Evolutionary conservation across 2,113 vertebrate genomes (phyloP).

Genomic region (Dryoscopus gambensis): DNA sequence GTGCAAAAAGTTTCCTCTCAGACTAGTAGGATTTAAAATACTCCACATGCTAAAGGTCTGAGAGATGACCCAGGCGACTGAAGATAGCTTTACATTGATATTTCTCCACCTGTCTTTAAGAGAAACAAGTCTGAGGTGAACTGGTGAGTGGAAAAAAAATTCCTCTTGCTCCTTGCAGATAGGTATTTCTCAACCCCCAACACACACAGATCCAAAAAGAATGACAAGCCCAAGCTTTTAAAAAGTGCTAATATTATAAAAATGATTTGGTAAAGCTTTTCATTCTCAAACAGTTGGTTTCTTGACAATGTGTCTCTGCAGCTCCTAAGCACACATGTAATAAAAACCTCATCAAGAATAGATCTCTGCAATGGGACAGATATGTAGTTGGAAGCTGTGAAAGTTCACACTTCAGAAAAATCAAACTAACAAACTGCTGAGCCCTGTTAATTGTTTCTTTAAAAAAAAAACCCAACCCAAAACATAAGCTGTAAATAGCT

Average conservation of each 20-base stretch:
- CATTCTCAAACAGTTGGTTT: conserved; percentile 35
- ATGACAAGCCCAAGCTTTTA: neutral
- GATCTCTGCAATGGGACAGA: conserved; percentile 29
- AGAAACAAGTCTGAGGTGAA: neutral
- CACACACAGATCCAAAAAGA: neutral
- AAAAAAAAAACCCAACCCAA: neutral
- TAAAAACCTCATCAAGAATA: conserved; percentile 36
- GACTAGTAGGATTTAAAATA: neutral
- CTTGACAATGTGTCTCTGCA: conserved; percentile 37
- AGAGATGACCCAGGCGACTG: neutral
- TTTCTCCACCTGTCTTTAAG: neutral
- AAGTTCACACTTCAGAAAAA: conserved; percentile 52
- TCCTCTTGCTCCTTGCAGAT: neutral
- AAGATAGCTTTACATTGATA: neutral
- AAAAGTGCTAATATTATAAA: neutral
- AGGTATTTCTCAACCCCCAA: neutral
- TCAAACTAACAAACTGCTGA: conserved; percentile 34
- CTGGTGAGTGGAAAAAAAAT: neutral
- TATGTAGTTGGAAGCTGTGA: conserved; percentile 31
- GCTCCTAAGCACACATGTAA: conserved; percentile 20
- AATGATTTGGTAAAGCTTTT: neutral
- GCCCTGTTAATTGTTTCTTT: conserved; percentile 39
- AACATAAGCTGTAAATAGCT: conserved; percentile 5
- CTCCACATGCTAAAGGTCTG: neutral
- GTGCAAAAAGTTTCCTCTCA: neutral